Conservation (phyloP, 2,888 invertebrate genomes). For the Chymomyza fuscimana region DNA sequence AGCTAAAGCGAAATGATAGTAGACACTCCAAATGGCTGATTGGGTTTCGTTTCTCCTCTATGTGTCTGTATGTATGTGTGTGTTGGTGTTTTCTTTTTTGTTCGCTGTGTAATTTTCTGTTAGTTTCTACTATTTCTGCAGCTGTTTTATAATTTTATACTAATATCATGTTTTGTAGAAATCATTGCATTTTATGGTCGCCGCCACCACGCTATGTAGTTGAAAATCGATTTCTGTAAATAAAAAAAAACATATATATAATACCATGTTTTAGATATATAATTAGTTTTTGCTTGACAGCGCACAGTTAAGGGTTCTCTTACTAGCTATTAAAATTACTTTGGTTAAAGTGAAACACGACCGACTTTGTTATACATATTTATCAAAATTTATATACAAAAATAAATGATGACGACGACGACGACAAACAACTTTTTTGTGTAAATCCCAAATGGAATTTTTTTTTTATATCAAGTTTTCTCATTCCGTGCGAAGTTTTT, state of each 20-base stretch:
- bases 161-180: slow-evolving; percentile 23
- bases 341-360: no score
- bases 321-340: no score
- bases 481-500: no score
- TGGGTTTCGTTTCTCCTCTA: background rate
- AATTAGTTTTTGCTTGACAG: background rate
- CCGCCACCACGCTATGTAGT: background rate
- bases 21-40: slow-evolving; percentile 11
- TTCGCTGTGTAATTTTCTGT: background rate
- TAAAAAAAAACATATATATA: background rate
- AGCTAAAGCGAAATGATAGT: slow-evolving; percentile 20
- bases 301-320: background rate
- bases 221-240: slow-evolving; percentile 33
- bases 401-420: no score
- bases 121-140: slow-evolving; percentile 1
- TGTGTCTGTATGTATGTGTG: background rate
- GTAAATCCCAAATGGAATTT: no score
- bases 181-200: background rate
- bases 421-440: no score
- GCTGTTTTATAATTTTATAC: slow-evolving; percentile 38
- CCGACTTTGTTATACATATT: no score
- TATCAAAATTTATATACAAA: no score
- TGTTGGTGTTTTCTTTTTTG: background rate
- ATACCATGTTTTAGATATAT: background rate
- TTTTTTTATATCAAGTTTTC: no score